Evolutionary conservation across 2,113 vertebrate genomes (phyloP).

Genomic region (Aleadryas rufinucha): DNA sequence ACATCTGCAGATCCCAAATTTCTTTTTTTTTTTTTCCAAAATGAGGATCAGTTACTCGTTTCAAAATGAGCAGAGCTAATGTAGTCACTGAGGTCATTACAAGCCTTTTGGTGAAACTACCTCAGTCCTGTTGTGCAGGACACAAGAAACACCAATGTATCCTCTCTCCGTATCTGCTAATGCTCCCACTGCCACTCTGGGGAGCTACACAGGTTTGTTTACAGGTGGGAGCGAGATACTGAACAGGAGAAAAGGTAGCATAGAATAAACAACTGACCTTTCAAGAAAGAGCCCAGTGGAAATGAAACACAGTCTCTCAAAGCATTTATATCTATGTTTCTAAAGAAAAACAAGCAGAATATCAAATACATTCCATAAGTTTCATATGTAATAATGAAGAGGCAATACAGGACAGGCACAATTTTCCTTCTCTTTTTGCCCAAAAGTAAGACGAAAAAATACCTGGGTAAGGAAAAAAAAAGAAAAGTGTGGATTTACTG

Average conservation of each 20-base stretch:
- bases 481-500: neutral
- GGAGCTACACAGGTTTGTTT: neutral
- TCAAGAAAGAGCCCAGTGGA: neutral
- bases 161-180: too few species aligned
- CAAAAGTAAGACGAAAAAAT: neutral
- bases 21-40: neutral
- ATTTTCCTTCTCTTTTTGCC: neutral
- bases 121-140: rapidly evolving
- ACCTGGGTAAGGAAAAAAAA: neutral
- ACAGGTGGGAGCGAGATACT: neutral
- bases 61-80: neutral
- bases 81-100: neutral
- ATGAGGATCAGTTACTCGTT: neutral
- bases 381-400: neutral
- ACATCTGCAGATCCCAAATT: neutral
- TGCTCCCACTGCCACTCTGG: neutral
- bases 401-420: neutral
- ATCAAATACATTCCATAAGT: neutral
- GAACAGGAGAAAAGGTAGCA: neutral
- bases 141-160: neutral
- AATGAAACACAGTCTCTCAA: neutral
- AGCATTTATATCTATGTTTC: neutral
- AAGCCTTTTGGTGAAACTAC: neutral
- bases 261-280: neutral
- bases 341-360: neutral